Evolutionary conservation across 2,113 vertebrate species (phyloP).

Genomic region (Notiomystis cincta): DNA sequence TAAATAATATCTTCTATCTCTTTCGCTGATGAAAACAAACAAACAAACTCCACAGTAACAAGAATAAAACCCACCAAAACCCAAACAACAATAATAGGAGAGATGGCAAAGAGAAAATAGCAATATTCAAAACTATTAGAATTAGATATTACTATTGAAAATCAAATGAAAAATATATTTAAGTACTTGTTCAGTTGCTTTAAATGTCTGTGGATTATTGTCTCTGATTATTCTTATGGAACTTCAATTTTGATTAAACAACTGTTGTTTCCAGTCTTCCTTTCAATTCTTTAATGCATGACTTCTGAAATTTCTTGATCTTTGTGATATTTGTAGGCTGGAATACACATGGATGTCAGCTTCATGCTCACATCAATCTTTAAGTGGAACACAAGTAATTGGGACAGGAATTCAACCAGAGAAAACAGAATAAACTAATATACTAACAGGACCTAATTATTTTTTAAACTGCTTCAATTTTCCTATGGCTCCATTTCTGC

Average conservation of each 20-base stretch:
- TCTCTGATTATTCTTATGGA: neutral
- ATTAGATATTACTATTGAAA: neutral
- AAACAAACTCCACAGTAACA: neutral
- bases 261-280: neutral
- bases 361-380: neutral
- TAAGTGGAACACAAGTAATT: neutral
- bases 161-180: neutral
- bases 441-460: accelerated
- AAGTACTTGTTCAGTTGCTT: neutral
- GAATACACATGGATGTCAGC: neutral
- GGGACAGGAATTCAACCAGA: neutral
- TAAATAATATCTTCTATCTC: neutral
- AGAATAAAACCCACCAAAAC: neutral
- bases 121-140: neutral
- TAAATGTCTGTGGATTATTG: neutral
- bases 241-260: neutral
- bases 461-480: accelerated
- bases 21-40: neutral
- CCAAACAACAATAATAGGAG: neutral
- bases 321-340: neutral
- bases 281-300: neutral
- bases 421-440: neutral
- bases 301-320: neutral
- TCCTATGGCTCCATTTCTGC: neutral
- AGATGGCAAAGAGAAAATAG: neutral